Percentiles rank a stretch among this genome's conserved stretches.
Evolutionary conservation across 1,140 invertebrate genomes (phyloP).

Genomic region (Phymastichus coffea): DNA sequence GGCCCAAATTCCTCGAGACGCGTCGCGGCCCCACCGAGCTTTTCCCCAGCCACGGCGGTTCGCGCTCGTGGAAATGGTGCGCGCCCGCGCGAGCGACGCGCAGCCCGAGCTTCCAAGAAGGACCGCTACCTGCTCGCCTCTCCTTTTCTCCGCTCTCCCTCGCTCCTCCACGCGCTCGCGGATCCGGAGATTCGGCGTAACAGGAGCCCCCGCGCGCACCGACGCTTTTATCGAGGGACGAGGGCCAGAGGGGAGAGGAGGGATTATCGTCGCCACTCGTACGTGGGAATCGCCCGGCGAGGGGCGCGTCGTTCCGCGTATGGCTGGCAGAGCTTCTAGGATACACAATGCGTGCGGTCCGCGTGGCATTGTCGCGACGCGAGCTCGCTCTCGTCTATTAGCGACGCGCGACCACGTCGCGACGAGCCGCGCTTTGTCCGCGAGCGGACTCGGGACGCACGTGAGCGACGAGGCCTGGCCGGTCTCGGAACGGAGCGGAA

Average conservation of each 20-base stretch:
- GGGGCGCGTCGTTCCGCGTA: too few species aligned
- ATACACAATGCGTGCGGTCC: too few species aligned
- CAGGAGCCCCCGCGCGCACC: constrained; percentile 3
- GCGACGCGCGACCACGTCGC: too few species aligned
- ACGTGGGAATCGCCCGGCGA: constrained; percentile 19
- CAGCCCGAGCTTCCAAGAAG: constrained; percentile 27
- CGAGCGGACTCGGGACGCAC: too few species aligned
- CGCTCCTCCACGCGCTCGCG: background rate
- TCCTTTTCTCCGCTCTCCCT: background rate
- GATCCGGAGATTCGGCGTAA: constrained; percentile 10
- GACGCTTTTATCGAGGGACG: constrained; percentile 16
- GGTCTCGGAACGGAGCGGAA: background rate
- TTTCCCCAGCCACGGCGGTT: too few species aligned
- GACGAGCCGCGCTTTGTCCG: too few species aligned
- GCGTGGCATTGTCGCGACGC: too few species aligned
- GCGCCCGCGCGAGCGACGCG: constrained; percentile 5
- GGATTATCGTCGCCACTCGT: background rate
- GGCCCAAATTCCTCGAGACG: too few species aligned
- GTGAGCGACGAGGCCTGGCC: too few species aligned
- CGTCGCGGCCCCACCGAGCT: too few species aligned
- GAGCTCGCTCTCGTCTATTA: too few species aligned
- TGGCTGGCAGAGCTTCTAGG: background rate
- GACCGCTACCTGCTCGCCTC: constrained; percentile 10
- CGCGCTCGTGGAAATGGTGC: too few species aligned
- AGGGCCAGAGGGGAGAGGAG: background rate